Percentiles rank a stretch among this genome's conserved stretches.
These are phyloP conservation scores for Plecturocebus donacophilus DNA, from an alignment of 2,113 vertebrate genomes.

Conservation along the genomic window DNA sequence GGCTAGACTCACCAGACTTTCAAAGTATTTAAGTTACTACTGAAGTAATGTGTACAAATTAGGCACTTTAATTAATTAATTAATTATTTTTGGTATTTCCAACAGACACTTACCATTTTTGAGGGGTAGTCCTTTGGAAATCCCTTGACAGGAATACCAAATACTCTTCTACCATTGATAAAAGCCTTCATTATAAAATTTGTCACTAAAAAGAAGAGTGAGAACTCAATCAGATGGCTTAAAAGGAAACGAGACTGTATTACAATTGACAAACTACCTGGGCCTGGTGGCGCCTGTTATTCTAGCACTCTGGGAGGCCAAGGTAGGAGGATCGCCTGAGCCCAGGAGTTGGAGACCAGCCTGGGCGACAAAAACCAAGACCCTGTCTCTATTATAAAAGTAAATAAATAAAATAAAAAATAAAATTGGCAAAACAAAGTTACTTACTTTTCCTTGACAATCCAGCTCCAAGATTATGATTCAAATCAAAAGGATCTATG, in stretches of 20 bases:
- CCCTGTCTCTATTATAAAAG: too few relatives aligned
- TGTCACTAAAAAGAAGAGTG: constrained; percentile 88
- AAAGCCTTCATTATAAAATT: constrained; percentile 99
- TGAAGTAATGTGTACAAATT: background rate
- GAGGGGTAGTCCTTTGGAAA: constrained; percentile 89
- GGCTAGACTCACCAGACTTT: background rate
- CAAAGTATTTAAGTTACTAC: background rate
- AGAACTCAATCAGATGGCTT: constrained; percentile 7
- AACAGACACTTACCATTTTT: constrained; percentile 89
- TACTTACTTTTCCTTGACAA: constrained; percentile 96
- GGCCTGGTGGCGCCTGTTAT: too few relatives aligned
- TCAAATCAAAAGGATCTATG: constrained; percentile 96
- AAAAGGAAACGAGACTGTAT: constrained; percentile 27
- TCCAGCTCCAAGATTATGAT: constrained; percentile 97
- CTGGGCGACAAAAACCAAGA: too few relatives aligned
- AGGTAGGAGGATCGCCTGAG: too few relatives aligned
- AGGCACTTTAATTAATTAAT: background rate
- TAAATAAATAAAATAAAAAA: too few relatives aligned
- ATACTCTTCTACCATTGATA: constrained; percentile 95
- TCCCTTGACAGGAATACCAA: constrained; percentile 90
- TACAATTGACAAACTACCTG: background rate
- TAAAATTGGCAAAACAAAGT: background rate
- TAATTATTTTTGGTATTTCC: background rate
- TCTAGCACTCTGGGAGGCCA: too few relatives aligned
- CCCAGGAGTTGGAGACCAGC: too few relatives aligned